These are phyloP conservation scores for Strigops habroptila DNA, from an alignment of 2,113 vertebrate species.

Conservation along the genomic window DNA sequence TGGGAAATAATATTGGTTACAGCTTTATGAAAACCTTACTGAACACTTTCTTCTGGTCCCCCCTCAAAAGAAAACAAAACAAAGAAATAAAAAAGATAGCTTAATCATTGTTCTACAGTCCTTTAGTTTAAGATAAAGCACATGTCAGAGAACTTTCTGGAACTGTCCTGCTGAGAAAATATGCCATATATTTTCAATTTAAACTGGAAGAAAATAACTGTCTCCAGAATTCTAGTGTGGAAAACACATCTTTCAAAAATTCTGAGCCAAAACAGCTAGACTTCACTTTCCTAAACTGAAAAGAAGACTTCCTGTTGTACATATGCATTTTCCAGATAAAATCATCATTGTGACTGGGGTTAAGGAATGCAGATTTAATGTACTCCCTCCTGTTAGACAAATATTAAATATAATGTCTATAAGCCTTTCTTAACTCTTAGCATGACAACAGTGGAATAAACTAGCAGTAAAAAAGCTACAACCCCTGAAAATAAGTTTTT, in stretches of 20 bases:
- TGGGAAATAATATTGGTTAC: neutral
- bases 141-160: neutral
- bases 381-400: neutral
- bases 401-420: neutral
- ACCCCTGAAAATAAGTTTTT: neutral
- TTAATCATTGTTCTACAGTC: neutral
- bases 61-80: neutral
- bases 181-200: neutral
- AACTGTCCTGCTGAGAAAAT: neutral
- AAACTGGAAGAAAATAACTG: neutral
- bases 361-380: neutral
- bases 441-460: neutral
- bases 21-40: neutral
- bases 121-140: neutral
- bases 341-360: neutral
- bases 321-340: neutral
- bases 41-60: neutral
- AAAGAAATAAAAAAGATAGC: neutral
- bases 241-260: neutral
- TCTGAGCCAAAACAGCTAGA: neutral
- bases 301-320: neutral
- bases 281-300: neutral
- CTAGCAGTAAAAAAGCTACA: neutral
- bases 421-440: neutral
- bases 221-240: neutral